phyloP scores from a whole-genome alignment of 2,888 invertebrate species.

The Drosophila stalkeri region DNA sequence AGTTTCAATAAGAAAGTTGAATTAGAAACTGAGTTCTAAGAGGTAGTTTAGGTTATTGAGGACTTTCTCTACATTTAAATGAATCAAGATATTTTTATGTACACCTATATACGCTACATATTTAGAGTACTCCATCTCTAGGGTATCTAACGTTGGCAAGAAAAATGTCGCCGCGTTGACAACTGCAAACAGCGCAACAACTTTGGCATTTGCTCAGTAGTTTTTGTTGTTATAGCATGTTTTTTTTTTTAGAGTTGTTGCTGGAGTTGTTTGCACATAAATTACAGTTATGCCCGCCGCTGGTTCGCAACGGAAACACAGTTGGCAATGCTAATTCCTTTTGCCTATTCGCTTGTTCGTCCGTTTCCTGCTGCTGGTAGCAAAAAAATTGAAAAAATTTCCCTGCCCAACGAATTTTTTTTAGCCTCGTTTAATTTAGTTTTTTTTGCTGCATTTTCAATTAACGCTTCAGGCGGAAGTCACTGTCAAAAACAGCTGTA shows the following conservation, averaged over 20 bases:
- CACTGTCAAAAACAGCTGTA: slow-evolving; percentile 26
- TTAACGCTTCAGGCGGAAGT: slow-evolving; percentile 66
- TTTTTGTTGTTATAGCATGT: slow-evolving; percentile 1
- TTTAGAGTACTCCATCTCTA: background rate
- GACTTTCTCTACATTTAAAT: no score
- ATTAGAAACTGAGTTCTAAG: background rate
- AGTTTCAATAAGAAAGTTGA: background rate
- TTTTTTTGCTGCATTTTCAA: slow-evolving; percentile 50
- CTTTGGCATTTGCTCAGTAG: slow-evolving; percentile 11
- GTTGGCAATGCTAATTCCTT: slow-evolving; percentile 74
- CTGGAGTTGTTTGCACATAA: slow-evolving; percentile 45
- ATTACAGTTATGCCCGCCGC: slow-evolving; percentile 59
- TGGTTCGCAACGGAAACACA: slow-evolving; percentile 65
- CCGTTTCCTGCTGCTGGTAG: slow-evolving; percentile 49
- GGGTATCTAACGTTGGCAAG: slow-evolving; percentile 11
- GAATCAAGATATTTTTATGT: background rate
- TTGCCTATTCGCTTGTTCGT: slow-evolving; percentile 42
- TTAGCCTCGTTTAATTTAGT: slow-evolving; percentile 11
- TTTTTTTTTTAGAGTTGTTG: slow-evolving; percentile 9
- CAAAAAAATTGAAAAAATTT: slow-evolving; percentile 20
- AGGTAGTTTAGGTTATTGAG: background rate
- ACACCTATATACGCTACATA: fast-evolving
- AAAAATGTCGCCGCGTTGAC: slow-evolving; percentile 51
- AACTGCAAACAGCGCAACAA: slow-evolving; percentile 23
- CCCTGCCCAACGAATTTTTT: slow-evolving; percentile 18